A percentile compares a stretch with the other conserved stretches of the same genome.
phyloP scores from a whole-genome alignment of 2,797 vertebrate genomes.

The Typhlichthys subterraneus region DNA sequence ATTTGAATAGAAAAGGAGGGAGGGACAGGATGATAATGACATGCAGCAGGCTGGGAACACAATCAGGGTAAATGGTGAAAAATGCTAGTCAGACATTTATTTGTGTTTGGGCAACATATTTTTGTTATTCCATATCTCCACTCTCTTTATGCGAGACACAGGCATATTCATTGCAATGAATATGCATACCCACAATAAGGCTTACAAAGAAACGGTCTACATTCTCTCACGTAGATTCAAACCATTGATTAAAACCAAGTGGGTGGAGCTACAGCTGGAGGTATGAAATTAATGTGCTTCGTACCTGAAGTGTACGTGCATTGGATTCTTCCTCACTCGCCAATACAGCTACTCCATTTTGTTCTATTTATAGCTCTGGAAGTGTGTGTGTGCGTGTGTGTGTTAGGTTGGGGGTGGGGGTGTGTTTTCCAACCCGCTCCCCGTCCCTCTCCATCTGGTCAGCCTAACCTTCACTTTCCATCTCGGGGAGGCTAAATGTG shows the following conservation, averaged over 20 bases:
- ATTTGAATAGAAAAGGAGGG: slow-evolving; percentile 65
- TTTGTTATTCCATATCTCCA: slow-evolving; percentile 18
- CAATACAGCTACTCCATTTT: slow-evolving; percentile 81
- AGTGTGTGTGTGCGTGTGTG: slow-evolving; percentile 30
- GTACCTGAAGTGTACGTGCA: slow-evolving; percentile 12
- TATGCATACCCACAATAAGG: slow-evolving; percentile 17
- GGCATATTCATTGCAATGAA: slow-evolving; percentile 29
- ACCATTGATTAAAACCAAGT: slow-evolving; percentile 35
- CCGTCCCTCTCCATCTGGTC: slow-evolving; percentile 41
- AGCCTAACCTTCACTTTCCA: slow-evolving; percentile 77
- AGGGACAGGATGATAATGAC: slow-evolving; percentile 34
- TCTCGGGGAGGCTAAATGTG: slow-evolving; percentile 68
- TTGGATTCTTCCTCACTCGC: slow-evolving; percentile 66
- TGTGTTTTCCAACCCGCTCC: slow-evolving; percentile 56
- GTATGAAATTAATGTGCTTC: slow-evolving; percentile 25
- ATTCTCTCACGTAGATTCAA: slow-evolving; percentile 42
- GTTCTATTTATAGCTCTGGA: slow-evolving; percentile 80
- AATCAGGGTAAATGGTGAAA: slow-evolving; percentile 20
- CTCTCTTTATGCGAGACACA: slow-evolving; percentile 13
- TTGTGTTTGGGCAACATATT: slow-evolving; percentile 22
- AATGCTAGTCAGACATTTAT: slow-evolving; percentile 29
- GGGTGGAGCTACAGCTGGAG: slow-evolving; percentile 53
- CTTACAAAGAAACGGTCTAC: too few species aligned
- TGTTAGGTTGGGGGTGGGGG: slow-evolving; percentile 58
- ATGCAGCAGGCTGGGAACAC: slow-evolving; percentile 21